A percentile compares a stretch with the other conserved stretches of the same genome.
These are phyloP conservation scores for Pristionchus fissidentatus DNA, from an alignment of 2,888 invertebrate species.

Conservation along the genomic window DNA sequence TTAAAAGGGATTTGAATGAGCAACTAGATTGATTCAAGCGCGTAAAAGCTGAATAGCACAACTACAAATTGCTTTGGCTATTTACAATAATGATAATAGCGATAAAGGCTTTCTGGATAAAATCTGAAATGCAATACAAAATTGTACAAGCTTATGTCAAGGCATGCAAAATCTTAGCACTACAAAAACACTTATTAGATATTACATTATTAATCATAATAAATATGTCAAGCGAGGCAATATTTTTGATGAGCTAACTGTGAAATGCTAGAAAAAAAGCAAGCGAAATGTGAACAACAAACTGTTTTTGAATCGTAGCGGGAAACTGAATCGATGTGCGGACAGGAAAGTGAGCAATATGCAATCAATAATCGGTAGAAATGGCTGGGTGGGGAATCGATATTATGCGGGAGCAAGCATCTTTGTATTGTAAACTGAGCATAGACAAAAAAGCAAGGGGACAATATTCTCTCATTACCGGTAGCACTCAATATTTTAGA, in stretches of 20 bases:
- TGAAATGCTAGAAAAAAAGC: conserved; percentile 40
- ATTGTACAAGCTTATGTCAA: conserved; percentile 30
- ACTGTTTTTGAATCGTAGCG: neutral
- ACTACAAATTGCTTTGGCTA: conserved; percentile 11
- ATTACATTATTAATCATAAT: conserved; percentile 18
- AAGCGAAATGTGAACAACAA: conserved; percentile 18
- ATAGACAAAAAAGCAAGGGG: conserved; percentile 19
- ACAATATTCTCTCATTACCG: conserved; percentile 23
- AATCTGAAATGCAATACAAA: conserved; percentile 38
- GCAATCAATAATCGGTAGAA: no score
- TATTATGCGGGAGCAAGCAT: conserved; percentile 38
- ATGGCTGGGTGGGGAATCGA: conserved; percentile 27
- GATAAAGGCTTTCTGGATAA: conserved; percentile 41
- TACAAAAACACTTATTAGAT: conserved; percentile 23
- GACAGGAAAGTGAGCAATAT: no score
- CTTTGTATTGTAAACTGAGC: conserved; percentile 20
- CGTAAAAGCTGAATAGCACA: conserved; percentile 31
- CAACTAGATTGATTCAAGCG: no score
- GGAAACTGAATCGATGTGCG: conserved; percentile 35
- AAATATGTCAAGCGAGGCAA: conserved; percentile 39
- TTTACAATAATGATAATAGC: conserved; percentile 31
- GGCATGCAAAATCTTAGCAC: conserved; percentile 18
- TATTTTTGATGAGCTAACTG: conserved; percentile 15
- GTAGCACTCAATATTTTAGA: conserved; percentile 3
- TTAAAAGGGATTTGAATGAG: neutral